Conservation (phyloP, 2,888 invertebrate genomes). For the Thecocarcelia acutangulata region DNA sequence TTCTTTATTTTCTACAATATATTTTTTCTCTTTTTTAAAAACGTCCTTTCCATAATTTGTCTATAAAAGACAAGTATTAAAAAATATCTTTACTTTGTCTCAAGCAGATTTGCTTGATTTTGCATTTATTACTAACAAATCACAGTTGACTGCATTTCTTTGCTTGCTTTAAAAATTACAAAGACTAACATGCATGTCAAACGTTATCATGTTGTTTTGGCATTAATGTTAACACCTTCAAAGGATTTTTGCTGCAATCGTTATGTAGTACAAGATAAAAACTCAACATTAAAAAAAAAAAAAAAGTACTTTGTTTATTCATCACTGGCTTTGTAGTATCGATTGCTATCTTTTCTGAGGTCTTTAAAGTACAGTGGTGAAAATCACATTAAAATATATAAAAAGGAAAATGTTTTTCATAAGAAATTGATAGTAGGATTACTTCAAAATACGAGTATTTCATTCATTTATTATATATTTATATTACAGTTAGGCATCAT, state of each 20-base stretch:
- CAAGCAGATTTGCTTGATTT: constrained; percentile 1
- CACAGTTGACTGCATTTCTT: constrained; percentile 43
- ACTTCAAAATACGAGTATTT: too few species aligned
- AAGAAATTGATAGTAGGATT: too few species aligned
- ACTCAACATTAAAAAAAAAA: constrained; percentile 17
- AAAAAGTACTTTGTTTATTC: constrained; percentile 30
- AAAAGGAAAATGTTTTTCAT: background rate
- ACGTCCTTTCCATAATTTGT: too few species aligned
- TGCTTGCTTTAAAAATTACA: background rate
- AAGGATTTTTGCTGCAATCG: constrained; percentile 62
- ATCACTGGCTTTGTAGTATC: constrained; percentile 45
- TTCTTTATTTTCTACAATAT: too few species aligned
- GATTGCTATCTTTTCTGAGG: constrained; percentile 40
- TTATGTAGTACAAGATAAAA: constrained; percentile 38
- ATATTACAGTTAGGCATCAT: too few species aligned
- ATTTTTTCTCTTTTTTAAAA: too few species aligned
- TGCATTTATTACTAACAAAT: constrained; percentile 48
- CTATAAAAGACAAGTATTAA: background rate
- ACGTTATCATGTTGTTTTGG: constrained; percentile 63
- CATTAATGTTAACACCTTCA: constrained; percentile 63
- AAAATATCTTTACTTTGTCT: constrained; percentile 10
- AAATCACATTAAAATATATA: background rate
- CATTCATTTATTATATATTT: too few species aligned
- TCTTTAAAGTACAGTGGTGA: constrained; percentile 13
- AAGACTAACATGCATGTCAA: constrained; percentile 34